Base-by-base conservation (phyloP, 1,140 invertebrate genomes). In the Bombyx mandarina region DNA sequence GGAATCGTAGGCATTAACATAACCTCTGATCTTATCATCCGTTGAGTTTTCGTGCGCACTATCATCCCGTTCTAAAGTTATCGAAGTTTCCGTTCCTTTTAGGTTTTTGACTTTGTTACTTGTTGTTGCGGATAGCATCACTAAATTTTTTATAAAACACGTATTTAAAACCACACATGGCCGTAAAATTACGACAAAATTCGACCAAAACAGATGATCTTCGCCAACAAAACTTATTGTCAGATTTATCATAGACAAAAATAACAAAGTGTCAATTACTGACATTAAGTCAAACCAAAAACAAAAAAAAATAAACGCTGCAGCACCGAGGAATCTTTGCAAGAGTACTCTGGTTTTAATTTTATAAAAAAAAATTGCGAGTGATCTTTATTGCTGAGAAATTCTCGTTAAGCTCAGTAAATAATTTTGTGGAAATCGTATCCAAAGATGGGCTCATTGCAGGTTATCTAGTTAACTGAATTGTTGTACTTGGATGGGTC, bases 21-120 rank as follows among this genome's bases (percentile, higher is more conserved):
- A 86, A 81, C 88, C 88, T 80, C 86, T 86, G 83, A 86, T 81
- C 80, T 83, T 86, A 84, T 86, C 81, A 73, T 84, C 76, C 73
- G 74, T 69, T 69, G 75, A 83, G 79, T 86, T 86, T 86, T 86
- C 83, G 63, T 86, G 75, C 62, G 70, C 78, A 65, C 77, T 76
- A 73, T 82, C 79, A 62, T 84, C 79, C 52, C 71, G 65, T 62
- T 83, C 80, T 44, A 63, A 61, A 67, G 60, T 67, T 46, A 82
- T 77, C 58, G 74, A 73, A 62, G 63, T 69, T 60, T 83, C 79
- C 62, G 77, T 64, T 62, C 73, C 66, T 61, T 72, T 85, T 26
- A 71, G 60, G 66, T 74, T 78, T 81, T 77, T 85, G 43, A 76
- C 67, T 79, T 79, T 86, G 79, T 65, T 84, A 79, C 77, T 82